A percentile compares a stretch with the other conserved stretches of the same genome.
Conservation (phyloP, 2,797 vertebrate species). For the Sciurus carolinensis region DNA sequence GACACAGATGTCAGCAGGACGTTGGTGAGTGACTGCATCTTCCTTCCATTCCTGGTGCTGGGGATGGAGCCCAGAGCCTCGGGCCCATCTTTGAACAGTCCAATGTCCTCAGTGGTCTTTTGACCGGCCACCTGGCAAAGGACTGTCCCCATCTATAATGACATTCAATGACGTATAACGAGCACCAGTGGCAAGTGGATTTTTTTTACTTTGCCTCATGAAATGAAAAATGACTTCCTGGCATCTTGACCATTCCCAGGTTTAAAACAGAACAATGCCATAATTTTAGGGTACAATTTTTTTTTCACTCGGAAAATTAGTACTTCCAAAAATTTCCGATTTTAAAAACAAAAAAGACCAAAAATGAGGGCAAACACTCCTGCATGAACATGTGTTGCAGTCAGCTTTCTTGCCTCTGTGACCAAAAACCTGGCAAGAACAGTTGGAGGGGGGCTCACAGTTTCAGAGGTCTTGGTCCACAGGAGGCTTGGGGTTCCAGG, state of each 20-base stretch:
- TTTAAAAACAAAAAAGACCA: slow-evolving; percentile 5
- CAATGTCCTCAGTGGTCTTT: background rate
- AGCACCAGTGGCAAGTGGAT: background rate
- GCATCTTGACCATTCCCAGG: slow-evolving; percentile 23
- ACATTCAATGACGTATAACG: background rate
- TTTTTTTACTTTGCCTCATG: background rate
- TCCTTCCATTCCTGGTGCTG: background rate
- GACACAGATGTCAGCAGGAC: background rate
- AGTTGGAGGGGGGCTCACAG: too few species aligned
- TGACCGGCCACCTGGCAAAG: background rate
- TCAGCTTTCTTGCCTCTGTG: too few species aligned
- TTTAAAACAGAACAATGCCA: background rate
- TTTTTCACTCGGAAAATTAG: background rate
- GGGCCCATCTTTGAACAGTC: too few species aligned
- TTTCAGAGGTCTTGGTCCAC: too few species aligned
- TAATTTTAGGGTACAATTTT: background rate
- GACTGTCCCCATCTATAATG: background rate
- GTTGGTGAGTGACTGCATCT: background rate
- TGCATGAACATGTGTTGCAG: background rate
- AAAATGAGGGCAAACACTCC: background rate
- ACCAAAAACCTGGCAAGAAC: too few species aligned
- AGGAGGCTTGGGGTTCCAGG: too few species aligned
- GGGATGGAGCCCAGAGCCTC: background rate
- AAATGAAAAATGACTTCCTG: slow-evolving; percentile 14
- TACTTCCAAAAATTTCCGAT: slow-evolving; percentile 25